These are phyloP conservation scores for Lumbricus terrestris DNA, from an alignment of 2,888 invertebrate genomes.

Conservation along the genomic window DNA sequence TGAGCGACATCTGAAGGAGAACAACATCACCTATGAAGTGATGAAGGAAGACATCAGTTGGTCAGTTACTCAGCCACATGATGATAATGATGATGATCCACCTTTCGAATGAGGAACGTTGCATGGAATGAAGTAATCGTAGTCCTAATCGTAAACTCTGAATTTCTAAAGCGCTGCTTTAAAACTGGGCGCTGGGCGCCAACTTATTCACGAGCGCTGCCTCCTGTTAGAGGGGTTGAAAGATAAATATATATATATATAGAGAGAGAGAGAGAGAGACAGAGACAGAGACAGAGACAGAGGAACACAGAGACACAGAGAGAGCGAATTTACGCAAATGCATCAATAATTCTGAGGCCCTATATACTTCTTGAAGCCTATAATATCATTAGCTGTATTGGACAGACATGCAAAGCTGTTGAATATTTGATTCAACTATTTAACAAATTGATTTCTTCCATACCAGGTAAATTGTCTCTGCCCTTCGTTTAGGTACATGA, in stretches of 20 bases:
- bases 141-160: no score
- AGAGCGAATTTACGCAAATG: neutral
- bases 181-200: no score
- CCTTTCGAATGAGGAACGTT: neutral
- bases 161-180: no score
- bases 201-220: no score
- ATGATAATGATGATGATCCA: neutral
- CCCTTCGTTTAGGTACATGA: neutral
- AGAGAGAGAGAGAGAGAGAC: no score
- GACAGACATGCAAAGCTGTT: no score
- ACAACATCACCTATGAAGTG: neutral
- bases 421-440: neutral
- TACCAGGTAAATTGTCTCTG: neutral
- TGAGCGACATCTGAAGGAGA: constrained; percentile 14
- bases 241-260: no score
- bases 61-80: neutral
- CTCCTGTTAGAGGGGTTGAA: no score
- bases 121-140: no score
- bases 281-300: no score
- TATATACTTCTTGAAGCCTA: neutral
- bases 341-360: neutral
- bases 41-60: constrained; percentile 6
- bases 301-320: no score
- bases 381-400: no score
- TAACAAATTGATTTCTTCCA: neutral